Evolutionary conservation across 2,888 invertebrate species (phyloP), one percentile per base, ranked within the genome.

Genomic region (Acrobasis suavella): DNA sequence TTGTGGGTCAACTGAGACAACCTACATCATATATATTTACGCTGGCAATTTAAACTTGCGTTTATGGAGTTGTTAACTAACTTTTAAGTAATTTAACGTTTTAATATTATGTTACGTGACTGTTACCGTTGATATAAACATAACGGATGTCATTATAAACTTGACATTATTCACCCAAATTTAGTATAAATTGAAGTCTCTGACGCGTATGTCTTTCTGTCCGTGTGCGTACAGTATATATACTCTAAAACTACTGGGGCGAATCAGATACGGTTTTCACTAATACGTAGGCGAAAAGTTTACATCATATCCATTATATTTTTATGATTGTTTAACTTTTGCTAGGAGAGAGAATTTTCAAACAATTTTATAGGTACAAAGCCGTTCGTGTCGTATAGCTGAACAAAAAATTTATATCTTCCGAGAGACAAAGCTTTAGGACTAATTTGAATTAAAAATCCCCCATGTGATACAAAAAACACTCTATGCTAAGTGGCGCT

Each of bases 401-500:
- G 15, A 17, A 15, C 7, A 50, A 50, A 14, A 3, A 10, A 14
- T 54, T 38, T 9, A 15, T 37, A 38, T 38, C 54, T 14, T 38
- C 38, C n/a, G 50, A 50, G 62, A 66, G 60, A 62, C 51, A 59
- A 55, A 60, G 60, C 56, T 67, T 61, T 74, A 74, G 70, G 74
- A 78, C 75, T 84, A 81, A 85, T 82, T 82, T 75, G 76, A 82
- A 85, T 85, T 77, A 75, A 80, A 85, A 83, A 78, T 77, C 75
- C 81, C 81, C 77, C 80, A 81, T 84, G 81, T 75, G 80, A 81
- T 85, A 87, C n/a, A 81, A 85, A 88, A 46, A 46, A 80, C 85
- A 84, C 86, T 89, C 86, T 74, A 78, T 81, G 81, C 87, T 89
- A 91, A 92, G 89, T 91, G 91, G 87, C 89, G 87, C 85, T 90